Base-by-base conservation (phyloP, 2,888 invertebrate species). In the Aleiodes leptofemur region DNA sequence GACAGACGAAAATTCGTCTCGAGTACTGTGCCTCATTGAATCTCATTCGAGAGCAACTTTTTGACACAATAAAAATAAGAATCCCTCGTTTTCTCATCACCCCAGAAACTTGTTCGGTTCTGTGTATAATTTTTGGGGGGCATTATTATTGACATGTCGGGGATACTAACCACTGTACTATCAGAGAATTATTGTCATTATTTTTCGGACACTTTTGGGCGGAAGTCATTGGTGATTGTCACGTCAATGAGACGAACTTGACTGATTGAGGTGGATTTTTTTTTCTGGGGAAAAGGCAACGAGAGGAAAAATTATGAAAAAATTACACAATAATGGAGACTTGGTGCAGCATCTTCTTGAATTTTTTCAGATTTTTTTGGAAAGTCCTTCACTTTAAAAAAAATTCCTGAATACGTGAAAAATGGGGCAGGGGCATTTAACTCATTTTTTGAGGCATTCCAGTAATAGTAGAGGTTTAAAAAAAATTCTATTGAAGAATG, bases 1-100 rank as follows among this genome's bases (percentile, higher is more conserved):
- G 86, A 81, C 83, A 77, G 78, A 9, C 5, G 38, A 38, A 56
- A 78, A 80, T 81, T 78, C 80, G 81, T 80, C 76, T 82, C 80
- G 80, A 82, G 83, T 81, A 78, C 76, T 74, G 76, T 73, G 75
- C 69, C 73, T 73, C 66, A 73, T 73, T 75, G 59, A 66, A 61
- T 68, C 38, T 64, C 43, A 23, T 50, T 55, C 38, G 51, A 53
- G 64, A 71, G 64, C 51, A 38, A 29, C 23, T 23, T n/a, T n/a
- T 23, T 66, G 16, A 23, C n/a, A 68, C 51, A 51, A 50, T 66
- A 29, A 68, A 29, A 23, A 16, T 29, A 34, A 66, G 71, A 71
- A 55, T 66, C 66, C 69, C 71, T 75, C 34, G 56, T 43, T 43
- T 9, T 34, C 29, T n/a, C 43, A 16, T 6, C 50, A 23, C 23